Base-by-base conservation (phyloP, 2,113 vertebrate genomes). In the Gymnocephalus cernua region DNA sequence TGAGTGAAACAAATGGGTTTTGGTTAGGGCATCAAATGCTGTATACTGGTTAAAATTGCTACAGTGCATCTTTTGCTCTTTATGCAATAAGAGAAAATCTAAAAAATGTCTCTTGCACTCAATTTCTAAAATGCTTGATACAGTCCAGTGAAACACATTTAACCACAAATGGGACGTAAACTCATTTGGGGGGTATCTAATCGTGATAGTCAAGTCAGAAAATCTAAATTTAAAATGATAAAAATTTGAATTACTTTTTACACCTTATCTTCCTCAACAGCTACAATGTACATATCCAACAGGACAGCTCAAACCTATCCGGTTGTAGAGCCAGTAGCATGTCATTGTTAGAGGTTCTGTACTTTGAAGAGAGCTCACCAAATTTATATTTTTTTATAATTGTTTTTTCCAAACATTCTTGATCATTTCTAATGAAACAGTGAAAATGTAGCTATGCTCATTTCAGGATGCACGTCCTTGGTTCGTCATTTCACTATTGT, bases 391-490 rank as follows among this genome's bases (percentile, higher is more conserved):
- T 79, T 21, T 29, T 3, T 41, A 64, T 32, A 23, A 68, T 35
- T 18, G 23, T 56, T 80, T 81, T 81, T 50, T 61, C 56, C 67
- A 80, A 84, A 85, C 23, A 81, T 32, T 63, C 25, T 16, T 50
- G 6, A 61, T 41, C 0, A 62, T 59, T 74, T 58, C 38, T 66
- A 45, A 67, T 50, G 44, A 77, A 62, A 77, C 65, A 77, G n/a
- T 48, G 45, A 67, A 71, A 78, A 74, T 41, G 54, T 18, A 47
- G 47, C 3, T 61, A 10, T 54, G 62, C 62, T 59, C 67, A 66
- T 70, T 67, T 72, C 62, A 41, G 56, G 56, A 85, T 63, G 69
- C 25, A 84, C 53, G 18, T 77, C 45, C 72, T 56, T n/a, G 59
- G 19, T 56, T 51, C 47, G 48, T 74, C 1, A 74, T 44, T 80